Conservation (phyloP, 2,797 vertebrate species). For the Phyllotis vaccarum region DNA sequence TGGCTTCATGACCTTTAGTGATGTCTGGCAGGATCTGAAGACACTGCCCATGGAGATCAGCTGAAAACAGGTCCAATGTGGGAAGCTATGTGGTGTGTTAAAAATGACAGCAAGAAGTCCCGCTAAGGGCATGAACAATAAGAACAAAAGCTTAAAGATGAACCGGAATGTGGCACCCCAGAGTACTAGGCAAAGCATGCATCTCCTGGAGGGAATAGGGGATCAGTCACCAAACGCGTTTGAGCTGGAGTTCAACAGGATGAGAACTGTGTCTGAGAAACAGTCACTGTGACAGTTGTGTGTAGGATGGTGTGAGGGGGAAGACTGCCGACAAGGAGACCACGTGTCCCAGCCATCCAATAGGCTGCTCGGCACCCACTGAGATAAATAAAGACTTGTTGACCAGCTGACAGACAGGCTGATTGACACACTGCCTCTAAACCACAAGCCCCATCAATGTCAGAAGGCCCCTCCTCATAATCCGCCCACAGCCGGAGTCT, state of each 20-base stretch:
- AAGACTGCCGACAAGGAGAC: conserved; percentile 33
- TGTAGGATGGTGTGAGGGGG: conserved; percentile 64
- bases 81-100: not conserved
- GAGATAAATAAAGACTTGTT: conserved; percentile 77
- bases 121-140: not conserved
- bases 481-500: conserved; percentile 2
- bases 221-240: not conserved
- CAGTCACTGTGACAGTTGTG: conserved; percentile 62
- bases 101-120: not conserved
- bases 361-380: conserved; percentile 61
- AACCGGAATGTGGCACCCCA: not conserved
- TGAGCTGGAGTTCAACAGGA: conserved; percentile 48
- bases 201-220: not conserved
- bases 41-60: not conserved
- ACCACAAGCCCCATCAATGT: conserved; percentile 30
- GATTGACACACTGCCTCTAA: conserved; percentile 70
- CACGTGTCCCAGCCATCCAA: conserved; percentile 23
- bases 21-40: not conserved
- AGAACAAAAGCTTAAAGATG: not conserved
- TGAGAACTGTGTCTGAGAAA: conserved; percentile 39
- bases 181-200: not conserved
- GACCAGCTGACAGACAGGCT: conserved; percentile 70
- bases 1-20: not conserved
- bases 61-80: not conserved
- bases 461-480: not conserved